Base-by-base conservation (phyloP, 2,888 invertebrate species). In the Aleiodes testaceus region DNA sequence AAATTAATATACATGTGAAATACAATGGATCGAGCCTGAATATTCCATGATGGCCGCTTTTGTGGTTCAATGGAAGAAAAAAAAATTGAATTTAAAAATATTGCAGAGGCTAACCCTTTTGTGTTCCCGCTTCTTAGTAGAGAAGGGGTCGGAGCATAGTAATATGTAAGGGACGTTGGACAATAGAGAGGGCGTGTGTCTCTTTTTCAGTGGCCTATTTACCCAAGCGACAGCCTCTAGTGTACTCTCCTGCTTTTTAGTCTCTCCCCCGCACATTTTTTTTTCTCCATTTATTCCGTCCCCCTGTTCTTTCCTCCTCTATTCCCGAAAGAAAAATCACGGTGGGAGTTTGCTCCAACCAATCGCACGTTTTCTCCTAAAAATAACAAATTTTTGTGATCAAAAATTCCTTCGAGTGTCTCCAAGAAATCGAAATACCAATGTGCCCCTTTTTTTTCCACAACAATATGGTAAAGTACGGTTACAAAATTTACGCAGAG, bases 181-280 rank as follows among this genome's bases (percentile, higher is more conserved):
- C 85, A 87, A 86, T 83, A 30, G 73, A 79, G 75, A 82, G 87
- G 87, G 87, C 85, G 87, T 87, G 85, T 87, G 87, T 87, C 86
- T 83, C 85, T 82, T 26, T 82, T 79, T 84, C 80, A n/a, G 84
- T 85, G 83, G 84, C 84, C 86, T 86, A 87, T 87, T 86, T 87
- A 85, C 84, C 78, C 81, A 85, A 74, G 80, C 84, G 84, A 82
- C 84, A 85, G 80, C 83, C 81, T 80, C 80, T 75, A 77, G 74
- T 64, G 61, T 71, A 30, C 71, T 52, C 42, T 20, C 26, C 44
- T 26, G 55, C 53, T 64, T 53, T 65, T 70, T 55, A 26, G 20
- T 61, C 20, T 47, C 26, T 50, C 61, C 50, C 63, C 63, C 67
- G 14, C 45, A 22, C 42, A 20, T 20, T 70, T 76, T 72, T 76